A percentile compares a stretch with the other conserved stretches of the same genome.
These are phyloP conservation scores for Anarrhichthys ocellatus DNA, from an alignment of 2,113 vertebrate genomes.

Conservation along the genomic window DNA sequence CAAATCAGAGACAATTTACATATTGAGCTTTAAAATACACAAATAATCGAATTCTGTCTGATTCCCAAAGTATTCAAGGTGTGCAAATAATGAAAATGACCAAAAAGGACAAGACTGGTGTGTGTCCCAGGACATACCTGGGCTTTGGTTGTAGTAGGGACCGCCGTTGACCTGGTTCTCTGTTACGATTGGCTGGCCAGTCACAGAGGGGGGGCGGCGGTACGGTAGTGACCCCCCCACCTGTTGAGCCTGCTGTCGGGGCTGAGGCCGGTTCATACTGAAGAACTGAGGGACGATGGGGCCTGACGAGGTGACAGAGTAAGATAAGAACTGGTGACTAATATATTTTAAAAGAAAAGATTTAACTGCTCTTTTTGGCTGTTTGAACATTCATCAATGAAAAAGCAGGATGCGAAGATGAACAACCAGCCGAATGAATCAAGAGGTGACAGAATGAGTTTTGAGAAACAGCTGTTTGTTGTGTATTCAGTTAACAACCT, in stretches of 20 bases:
- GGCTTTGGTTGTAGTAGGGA: constrained; percentile 90
- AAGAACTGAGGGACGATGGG: constrained; percentile 93
- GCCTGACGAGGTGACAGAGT: constrained; percentile 31
- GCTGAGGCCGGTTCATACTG: constrained; percentile 95
- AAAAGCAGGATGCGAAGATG: background rate
- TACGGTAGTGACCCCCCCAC: constrained; percentile 95
- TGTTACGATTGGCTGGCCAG: constrained; percentile 85
- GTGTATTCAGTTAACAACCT: background rate
- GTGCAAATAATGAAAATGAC: too few relatives aligned
- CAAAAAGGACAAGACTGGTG: background rate
- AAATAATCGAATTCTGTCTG: background rate
- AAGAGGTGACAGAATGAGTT: background rate
- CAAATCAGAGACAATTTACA: background rate
- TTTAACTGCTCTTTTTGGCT: background rate
- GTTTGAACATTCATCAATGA: background rate
- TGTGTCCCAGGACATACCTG: constrained; percentile 79
- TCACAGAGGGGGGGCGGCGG: constrained; percentile 91
- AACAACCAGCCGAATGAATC: background rate
- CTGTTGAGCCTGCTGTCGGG: constrained; percentile 88
- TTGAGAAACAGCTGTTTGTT: background rate
- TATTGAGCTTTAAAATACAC: background rate
- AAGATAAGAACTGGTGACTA: background rate
- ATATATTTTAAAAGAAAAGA: background rate
- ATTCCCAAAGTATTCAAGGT: background rate
- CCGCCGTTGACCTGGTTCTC: constrained; percentile 92